Conservation (phyloP, 2,888 invertebrate species). For the Drosophila lutescens region DNA sequence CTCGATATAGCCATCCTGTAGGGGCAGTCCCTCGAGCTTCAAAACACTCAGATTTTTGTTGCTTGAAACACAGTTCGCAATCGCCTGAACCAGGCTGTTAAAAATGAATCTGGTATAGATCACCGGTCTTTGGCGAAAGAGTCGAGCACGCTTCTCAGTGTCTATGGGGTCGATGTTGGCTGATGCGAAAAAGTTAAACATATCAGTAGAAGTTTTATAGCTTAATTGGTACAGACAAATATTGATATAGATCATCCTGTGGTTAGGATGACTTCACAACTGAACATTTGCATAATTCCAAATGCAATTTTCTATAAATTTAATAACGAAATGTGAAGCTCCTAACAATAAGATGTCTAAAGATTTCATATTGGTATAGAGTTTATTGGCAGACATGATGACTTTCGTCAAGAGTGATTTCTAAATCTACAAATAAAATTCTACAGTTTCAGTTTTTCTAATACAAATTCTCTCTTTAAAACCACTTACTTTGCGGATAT, state of each 20-base stretch:
- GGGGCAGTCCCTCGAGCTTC: slow-evolving; percentile 89
- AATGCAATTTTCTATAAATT: too few relatives aligned
- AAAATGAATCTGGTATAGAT: slow-evolving; percentile 90
- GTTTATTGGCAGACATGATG: too few relatives aligned
- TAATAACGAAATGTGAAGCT: too few relatives aligned
- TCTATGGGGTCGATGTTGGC: slow-evolving; percentile 83
- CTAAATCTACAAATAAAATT: too few relatives aligned
- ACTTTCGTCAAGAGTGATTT: too few relatives aligned
- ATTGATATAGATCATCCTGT: too few relatives aligned
- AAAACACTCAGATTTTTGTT: slow-evolving; percentile 87
- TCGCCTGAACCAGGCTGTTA: slow-evolving; percentile 87
- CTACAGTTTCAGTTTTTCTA: too few relatives aligned
- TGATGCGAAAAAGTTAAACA: slow-evolving; percentile 3
- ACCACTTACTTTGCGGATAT: slow-evolving; percentile 72
- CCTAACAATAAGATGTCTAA: too few relatives aligned
- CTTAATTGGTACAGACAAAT: neutral
- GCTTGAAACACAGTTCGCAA: slow-evolving; percentile 87
- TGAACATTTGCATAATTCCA: too few relatives aligned
- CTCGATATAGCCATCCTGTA: slow-evolving; percentile 88
- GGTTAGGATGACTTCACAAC: too few relatives aligned
- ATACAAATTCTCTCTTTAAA: neutral
- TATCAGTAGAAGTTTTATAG: neutral
- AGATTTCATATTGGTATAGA: too few relatives aligned
- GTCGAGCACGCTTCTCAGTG: slow-evolving; percentile 87
- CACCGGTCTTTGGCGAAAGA: slow-evolving; percentile 87